phyloP scores from a whole-genome alignment of 2,113 vertebrate species.

The Pangasianodon gigas region DNA sequence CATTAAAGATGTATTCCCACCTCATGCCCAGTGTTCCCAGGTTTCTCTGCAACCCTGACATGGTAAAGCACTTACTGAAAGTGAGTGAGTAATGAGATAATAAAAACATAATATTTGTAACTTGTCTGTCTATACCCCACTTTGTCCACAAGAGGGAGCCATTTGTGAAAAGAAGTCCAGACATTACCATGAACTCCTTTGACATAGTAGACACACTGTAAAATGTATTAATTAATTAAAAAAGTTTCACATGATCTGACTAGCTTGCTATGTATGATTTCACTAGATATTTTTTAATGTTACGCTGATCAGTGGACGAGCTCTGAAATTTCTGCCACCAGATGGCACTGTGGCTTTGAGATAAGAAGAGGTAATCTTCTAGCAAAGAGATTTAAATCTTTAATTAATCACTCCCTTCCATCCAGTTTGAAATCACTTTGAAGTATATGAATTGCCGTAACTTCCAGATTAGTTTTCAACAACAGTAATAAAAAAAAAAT shows the following conservation, averaged over 20 bases:
- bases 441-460: neutral
- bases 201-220: neutral
- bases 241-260: neutral
- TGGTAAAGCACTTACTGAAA: neutral
- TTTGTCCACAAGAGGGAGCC: neutral
- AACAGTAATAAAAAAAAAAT: too few species aligned
- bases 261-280: neutral
- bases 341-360: neutral
- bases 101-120: neutral
- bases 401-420: neutral
- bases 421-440: neutral
- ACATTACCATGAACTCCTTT: too few species aligned
- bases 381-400: neutral
- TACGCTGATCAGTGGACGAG: neutral
- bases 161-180: neutral
- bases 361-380: neutral
- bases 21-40: neutral
- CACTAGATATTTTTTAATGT: neutral
- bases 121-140: neutral
- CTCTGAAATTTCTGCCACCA: neutral
- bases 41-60: neutral
- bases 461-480: neutral
- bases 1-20: too few species aligned
- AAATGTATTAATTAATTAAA: too few species aligned
- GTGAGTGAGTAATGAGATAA: neutral